Evolutionary conservation across 2,797 vertebrate genomes (phyloP).

Genomic region (Sylvilagus floridanus): DNA sequence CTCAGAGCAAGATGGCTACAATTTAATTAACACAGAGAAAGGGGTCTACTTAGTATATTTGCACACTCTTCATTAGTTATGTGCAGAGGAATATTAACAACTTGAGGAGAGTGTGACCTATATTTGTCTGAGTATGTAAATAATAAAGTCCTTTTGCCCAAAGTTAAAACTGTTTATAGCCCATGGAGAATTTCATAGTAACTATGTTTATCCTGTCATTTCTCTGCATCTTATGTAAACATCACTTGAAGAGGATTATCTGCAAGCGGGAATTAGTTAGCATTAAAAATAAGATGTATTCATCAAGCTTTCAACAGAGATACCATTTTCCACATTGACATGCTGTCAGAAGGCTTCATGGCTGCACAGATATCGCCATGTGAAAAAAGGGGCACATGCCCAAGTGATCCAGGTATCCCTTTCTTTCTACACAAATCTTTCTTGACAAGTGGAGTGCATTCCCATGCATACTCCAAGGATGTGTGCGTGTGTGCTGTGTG

Average conservation of each 20-base stretch:
- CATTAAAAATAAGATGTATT: slow-evolving; percentile 74
- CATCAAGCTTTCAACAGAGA: slow-evolving; percentile 72
- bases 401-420: not conserved
- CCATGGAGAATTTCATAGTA: slow-evolving; percentile 75
- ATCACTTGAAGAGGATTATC: slow-evolving; percentile 73
- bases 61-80: slow-evolving; percentile 50
- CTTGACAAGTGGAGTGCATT: slow-evolving; percentile 51
- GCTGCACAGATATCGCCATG: not conserved
- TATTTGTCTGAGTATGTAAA: slow-evolving; percentile 76
- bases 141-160: slow-evolving; percentile 76
- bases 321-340: slow-evolving; percentile 56
- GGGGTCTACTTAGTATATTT: slow-evolving; percentile 25
- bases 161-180: slow-evolving; percentile 75
- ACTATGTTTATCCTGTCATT: slow-evolving; percentile 76
- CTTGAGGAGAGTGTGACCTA: slow-evolving; percentile 66
- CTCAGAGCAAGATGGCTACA: not conserved
- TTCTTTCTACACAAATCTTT: slow-evolving; percentile 31
- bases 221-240: slow-evolving; percentile 81
- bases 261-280: slow-evolving; percentile 73
- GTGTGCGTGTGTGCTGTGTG: not conserved
- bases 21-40: slow-evolving; percentile 71
- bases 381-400: not conserved
- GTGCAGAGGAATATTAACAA: slow-evolving; percentile 68
- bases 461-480: not conserved
- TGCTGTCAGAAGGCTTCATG: slow-evolving; percentile 45